These are phyloP conservation scores for Leuciscus waleckii DNA, from an alignment of 2,797 vertebrate species.

Conservation along the genomic window DNA sequence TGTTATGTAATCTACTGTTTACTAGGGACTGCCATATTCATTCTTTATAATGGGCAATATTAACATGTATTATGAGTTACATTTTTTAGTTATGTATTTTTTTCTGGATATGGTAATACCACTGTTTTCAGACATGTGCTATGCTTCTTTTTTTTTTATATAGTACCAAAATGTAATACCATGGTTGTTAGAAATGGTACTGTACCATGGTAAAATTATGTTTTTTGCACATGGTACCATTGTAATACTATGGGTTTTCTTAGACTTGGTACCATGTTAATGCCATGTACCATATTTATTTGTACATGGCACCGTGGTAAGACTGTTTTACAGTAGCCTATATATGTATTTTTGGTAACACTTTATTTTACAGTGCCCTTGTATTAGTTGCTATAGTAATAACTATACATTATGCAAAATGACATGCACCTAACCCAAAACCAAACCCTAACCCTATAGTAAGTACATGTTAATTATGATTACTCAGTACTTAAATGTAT, in stretches of 20 bases:
- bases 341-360: not conserved
- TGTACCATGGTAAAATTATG: not conserved
- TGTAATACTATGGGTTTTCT: not conserved
- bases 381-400: not conserved
- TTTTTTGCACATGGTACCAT: not conserved
- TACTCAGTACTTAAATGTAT: not conserved
- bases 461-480: not conserved
- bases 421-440: not conserved
- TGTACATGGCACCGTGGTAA: not conserved
- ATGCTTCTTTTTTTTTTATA: too few relatives aligned
- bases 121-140: not conserved
- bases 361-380: not conserved
- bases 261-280: not conserved
- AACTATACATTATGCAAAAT: not conserved
- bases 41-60: not conserved
- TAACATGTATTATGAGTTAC: not conserved
- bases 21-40: not conserved
- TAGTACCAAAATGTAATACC: not conserved
- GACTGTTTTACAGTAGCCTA: not conserved
- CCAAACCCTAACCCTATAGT: not conserved
- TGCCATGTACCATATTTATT: not conserved
- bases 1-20: conserved; percentile 32
- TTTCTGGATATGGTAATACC: not conserved
- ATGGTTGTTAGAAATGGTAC: not conserved
- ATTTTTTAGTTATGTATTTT: not conserved